Evolutionary conservation across 2,888 invertebrate genomes (phyloP).

Genomic region (Leucophenga maculata): DNA sequence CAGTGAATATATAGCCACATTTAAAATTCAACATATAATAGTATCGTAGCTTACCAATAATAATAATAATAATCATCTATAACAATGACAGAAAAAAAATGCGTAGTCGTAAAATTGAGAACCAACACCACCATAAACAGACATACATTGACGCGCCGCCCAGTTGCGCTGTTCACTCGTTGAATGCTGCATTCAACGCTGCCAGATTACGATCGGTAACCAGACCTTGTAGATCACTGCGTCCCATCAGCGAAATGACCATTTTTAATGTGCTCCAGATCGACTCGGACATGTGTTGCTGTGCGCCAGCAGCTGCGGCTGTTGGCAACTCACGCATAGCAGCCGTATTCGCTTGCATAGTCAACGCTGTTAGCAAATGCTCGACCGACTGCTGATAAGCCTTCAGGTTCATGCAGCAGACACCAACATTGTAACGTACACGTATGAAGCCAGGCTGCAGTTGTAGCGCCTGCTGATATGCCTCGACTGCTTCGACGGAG

Average conservation of each 20-base stretch:
- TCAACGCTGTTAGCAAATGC: constrained; percentile 93
- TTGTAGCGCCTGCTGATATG: constrained; percentile 92
- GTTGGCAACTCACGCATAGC: constrained; percentile 75
- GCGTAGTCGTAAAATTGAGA: too few species aligned
- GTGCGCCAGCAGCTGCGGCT: constrained; percentile 66
- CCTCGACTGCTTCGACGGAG: constrained; percentile 96
- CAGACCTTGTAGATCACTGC: constrained; percentile 77
- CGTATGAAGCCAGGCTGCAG: constrained; percentile 96
- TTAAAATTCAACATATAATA: too few species aligned
- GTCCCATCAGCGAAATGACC: constrained; percentile 86
- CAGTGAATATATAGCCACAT: too few species aligned
- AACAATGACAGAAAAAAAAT: too few species aligned
- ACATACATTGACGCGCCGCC: too few species aligned
- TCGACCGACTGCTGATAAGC: constrained; percentile 96
- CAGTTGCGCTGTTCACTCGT: constrained; percentile 46
- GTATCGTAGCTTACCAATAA: too few species aligned
- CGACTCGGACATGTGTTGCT: constrained; percentile 85
- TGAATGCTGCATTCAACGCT: constrained; percentile 76
- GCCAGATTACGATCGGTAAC: constrained; percentile 77
- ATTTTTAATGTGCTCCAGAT: constrained; percentile 95
- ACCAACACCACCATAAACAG: too few species aligned
- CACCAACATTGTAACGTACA: constrained; percentile 97
- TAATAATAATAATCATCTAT: too few species aligned
- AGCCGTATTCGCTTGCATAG: constrained; percentile 84
- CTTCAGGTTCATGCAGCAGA: constrained; percentile 96